Conservation (phyloP, 2,113 vertebrate genomes). For the Pyxicephalus adspersus region DNA sequence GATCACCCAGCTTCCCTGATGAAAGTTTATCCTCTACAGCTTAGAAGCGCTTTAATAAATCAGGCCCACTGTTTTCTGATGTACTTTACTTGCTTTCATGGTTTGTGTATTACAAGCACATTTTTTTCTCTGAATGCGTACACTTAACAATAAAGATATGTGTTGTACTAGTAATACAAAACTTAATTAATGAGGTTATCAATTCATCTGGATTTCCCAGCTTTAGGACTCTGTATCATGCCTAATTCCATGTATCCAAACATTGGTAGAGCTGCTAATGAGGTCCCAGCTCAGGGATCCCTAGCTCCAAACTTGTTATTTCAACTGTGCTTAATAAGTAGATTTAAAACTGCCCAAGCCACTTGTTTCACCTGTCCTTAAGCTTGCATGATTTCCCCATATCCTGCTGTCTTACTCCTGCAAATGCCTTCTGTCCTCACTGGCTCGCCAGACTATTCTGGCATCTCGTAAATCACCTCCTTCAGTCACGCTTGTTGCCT, state of each 20-base stretch:
- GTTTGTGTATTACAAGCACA: too few relatives aligned
- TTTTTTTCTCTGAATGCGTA: too few relatives aligned
- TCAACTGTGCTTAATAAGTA: constrained; percentile 42
- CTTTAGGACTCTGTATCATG: not conserved
- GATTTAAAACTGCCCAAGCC: constrained; percentile 13
- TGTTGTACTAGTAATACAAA: not conserved
- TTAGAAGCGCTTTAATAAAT: too few relatives aligned
- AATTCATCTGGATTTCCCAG: not conserved
- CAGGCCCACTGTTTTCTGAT: too few relatives aligned
- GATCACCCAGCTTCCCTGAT: too few relatives aligned
- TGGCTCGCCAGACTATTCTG: constrained; percentile 18
- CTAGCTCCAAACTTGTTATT: constrained; percentile 34
- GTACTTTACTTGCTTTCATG: too few relatives aligned
- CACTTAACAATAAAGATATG: not conserved
- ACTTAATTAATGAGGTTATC: constrained; percentile 14
- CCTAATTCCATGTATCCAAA: constrained; percentile 9
- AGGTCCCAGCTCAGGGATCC: constrained; percentile 32
- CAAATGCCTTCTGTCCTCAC: constrained; percentile 44
- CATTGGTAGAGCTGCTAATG: constrained; percentile 21
- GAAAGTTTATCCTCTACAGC: too few relatives aligned
- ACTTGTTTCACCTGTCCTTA: constrained; percentile 41
- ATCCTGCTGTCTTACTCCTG: constrained; percentile 42
- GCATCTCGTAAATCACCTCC: constrained; percentile 51
- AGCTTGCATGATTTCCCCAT: constrained; percentile 48
- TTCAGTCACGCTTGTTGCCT: constrained; percentile 24